phyloP scores from a whole-genome alignment of 2,888 invertebrate species.

The Agrotis segetum region DNA sequence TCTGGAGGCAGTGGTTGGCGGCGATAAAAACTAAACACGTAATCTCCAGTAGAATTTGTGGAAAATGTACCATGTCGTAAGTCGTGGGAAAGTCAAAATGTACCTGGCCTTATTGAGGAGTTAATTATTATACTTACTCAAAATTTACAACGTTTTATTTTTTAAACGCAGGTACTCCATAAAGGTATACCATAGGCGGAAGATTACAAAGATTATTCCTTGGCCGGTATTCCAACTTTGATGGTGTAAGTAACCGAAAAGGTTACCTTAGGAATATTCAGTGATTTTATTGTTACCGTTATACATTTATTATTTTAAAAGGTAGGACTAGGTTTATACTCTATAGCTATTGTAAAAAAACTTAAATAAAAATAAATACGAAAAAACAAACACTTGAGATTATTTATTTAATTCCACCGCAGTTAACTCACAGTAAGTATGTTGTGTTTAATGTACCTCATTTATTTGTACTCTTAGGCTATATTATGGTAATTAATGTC shows the following conservation, averaged over 20 bases:
- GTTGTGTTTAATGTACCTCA: not conserved
- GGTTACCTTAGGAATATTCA: too few relatives aligned
- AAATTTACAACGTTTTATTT: too few relatives aligned
- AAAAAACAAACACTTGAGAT: conserved; percentile 5
- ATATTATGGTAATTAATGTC: not conserved
- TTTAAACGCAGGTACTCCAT: too few relatives aligned
- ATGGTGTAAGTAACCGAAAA: not conserved
- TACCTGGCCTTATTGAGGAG: conserved; percentile 5
- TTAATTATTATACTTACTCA: not conserved
- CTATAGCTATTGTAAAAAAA: not conserved
- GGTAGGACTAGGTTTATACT: conserved; percentile 1
- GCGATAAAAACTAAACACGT: conserved; percentile 49
- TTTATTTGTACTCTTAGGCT: not conserved
- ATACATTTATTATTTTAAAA: conserved; percentile 16
- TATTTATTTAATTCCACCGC: conserved; percentile 8
- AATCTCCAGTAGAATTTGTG: not conserved
- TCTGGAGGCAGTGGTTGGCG: conserved; percentile 76
- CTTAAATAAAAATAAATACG: conserved; percentile 9
- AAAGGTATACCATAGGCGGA: too few relatives aligned
- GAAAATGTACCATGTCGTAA: not conserved
- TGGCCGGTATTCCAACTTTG: not conserved
- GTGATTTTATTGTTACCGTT: conserved; percentile 10
- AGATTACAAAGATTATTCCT: not conserved
- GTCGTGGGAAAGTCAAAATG: not conserved
- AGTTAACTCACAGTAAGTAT: conserved; percentile 32